These are phyloP conservation scores for Bruchidius siliquastri DNA, from an alignment of 2,888 invertebrate species.

Conservation along the genomic window DNA sequence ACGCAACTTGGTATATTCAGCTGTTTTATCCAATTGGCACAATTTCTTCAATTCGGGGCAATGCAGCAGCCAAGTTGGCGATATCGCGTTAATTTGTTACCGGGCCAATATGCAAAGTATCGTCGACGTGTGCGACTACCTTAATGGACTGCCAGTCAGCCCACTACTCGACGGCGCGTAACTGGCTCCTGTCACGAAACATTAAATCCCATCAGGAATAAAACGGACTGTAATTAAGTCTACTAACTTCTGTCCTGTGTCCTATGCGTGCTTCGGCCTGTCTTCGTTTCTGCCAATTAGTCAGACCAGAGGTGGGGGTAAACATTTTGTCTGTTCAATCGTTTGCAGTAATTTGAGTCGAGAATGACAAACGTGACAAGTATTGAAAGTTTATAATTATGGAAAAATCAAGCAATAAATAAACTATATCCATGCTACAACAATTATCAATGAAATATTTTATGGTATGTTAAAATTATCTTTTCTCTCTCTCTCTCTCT, in stretches of 20 bases:
- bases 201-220: slow-evolving; percentile 31
- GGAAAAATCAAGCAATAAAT: too few relatives aligned
- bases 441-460: too few relatives aligned
- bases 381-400: too few relatives aligned
- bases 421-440: too few relatives aligned
- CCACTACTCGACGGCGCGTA: slow-evolving; percentile 21
- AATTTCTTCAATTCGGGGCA: too few relatives aligned
- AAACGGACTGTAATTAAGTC: slow-evolving; percentile 29
- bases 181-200: slow-evolving; percentile 35
- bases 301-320: background rate
- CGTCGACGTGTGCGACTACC: slow-evolving; percentile 23
- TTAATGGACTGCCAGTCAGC: slow-evolving; percentile 25
- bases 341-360: too few relatives aligned
- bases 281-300: background rate
- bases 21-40: too few relatives aligned
- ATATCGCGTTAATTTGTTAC: background rate
- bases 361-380: too few relatives aligned
- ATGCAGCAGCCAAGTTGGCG: background rate
- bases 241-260: slow-evolving; percentile 7
- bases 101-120: slow-evolving; percentile 20
- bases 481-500: too few relatives aligned
- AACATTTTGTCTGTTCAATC: too few relatives aligned
- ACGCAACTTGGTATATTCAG: too few relatives aligned
- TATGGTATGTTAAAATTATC: too few relatives aligned
- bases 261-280: background rate